A percentile compares a stretch with the other conserved stretches of the same genome.
Evolutionary conservation across 2,113 vertebrate genomes (phyloP).

Genomic region (Zeus faber): DNA sequence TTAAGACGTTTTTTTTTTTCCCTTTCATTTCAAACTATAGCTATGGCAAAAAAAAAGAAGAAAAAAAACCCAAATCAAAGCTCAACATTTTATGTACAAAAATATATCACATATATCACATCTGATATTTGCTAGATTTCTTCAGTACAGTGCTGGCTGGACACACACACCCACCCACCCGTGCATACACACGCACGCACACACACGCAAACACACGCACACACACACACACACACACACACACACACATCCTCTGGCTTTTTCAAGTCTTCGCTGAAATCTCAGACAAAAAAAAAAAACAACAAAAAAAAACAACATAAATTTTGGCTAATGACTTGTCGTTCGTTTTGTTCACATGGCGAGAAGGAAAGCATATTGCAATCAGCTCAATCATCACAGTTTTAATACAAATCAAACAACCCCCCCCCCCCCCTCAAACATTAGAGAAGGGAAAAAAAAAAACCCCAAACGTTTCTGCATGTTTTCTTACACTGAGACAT

Average conservation of each 20-base stretch:
- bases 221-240: constrained; percentile 54
- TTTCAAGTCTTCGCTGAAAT: constrained; percentile 66
- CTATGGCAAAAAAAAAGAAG: constrained; percentile 83
- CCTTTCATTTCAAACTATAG: constrained; percentile 93
- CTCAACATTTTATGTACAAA: constrained; percentile 86
- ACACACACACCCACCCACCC: constrained; percentile 43
- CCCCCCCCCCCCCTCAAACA: no score
- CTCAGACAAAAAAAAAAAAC: constrained; percentile 27
- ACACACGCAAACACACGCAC: constrained; percentile 41
- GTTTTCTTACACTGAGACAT: constrained; percentile 34
- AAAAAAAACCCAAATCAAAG: constrained; percentile 75
- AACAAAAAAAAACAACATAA: constrained; percentile 6
- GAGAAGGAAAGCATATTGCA: constrained; percentile 67
- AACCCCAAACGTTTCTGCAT: constrained; percentile 19
- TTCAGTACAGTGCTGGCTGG: constrained; percentile 85
- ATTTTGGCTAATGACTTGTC: constrained; percentile 47
- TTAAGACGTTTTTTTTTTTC: constrained; percentile 95
- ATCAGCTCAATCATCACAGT: constrained; percentile 73
- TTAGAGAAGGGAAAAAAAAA: constrained; percentile 17
- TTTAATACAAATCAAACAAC: constrained; percentile 63
- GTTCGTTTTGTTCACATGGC: constrained; percentile 55
- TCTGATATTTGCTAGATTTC: constrained; percentile 78
- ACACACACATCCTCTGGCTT: constrained; percentile 52
- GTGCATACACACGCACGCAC: constrained; percentile 47
- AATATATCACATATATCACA: constrained; percentile 85